phyloP scores from a whole-genome alignment of 2,888 invertebrate genomes.

The Lampropteryx suffumata region DNA sequence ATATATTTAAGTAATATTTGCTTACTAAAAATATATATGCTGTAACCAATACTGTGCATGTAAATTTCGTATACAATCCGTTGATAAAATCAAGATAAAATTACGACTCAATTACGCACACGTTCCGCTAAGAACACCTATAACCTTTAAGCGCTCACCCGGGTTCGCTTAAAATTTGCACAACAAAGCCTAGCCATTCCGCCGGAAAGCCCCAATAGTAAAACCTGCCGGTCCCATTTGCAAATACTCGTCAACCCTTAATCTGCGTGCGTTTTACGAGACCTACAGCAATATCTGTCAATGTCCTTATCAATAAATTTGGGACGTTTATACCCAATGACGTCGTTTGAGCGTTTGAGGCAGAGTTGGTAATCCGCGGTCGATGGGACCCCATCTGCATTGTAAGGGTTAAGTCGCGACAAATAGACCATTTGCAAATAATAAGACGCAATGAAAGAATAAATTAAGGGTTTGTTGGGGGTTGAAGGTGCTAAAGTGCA shows the following conservation, averaged over 20 bases:
- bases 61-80: background rate
- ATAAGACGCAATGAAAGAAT: slow-evolving; percentile 82
- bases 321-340: slow-evolving; percentile 74
- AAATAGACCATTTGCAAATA: slow-evolving; percentile 83
- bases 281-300: slow-evolving; percentile 78
- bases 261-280: slow-evolving; percentile 80
- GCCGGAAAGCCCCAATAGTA: slow-evolving; percentile 51
- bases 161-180: slow-evolving; percentile 46
- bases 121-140: slow-evolving; percentile 22
- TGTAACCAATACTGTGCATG: too few relatives aligned
- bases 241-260: slow-evolving; percentile 74
- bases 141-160: slow-evolving; percentile 40
- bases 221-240: slow-evolving; percentile 75
- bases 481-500: slow-evolving; percentile 33
- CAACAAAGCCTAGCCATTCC: slow-evolving; percentile 59
- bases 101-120: slow-evolving; percentile 25
- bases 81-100: slow-evolving; percentile 30
- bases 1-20: too few relatives aligned
- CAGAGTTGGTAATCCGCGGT: slow-evolving; percentile 73
- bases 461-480: slow-evolving; percentile 66
- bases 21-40: too few relatives aligned
- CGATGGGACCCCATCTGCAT: slow-evolving; percentile 75
- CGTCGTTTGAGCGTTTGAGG: slow-evolving; percentile 78
- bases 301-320: slow-evolving; percentile 82
- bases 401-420: slow-evolving; percentile 81